Evolutionary conservation across 1,140 invertebrate species (phyloP).

Genomic region (Nilaparvata lugens): DNA sequence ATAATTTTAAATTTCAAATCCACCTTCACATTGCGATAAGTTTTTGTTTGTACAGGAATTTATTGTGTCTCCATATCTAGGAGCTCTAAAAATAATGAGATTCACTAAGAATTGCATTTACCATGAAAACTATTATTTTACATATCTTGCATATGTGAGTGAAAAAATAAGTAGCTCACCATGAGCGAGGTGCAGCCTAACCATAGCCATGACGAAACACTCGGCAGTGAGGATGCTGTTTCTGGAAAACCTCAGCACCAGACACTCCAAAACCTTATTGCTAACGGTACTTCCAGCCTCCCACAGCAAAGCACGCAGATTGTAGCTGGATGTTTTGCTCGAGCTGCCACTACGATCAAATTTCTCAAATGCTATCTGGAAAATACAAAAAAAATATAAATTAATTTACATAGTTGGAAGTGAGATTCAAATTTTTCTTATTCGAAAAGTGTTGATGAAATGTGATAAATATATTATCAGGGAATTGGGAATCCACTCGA

Average conservation of each 20-base stretch:
- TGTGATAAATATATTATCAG: too few species aligned
- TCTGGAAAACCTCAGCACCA: slow-evolving; percentile 56
- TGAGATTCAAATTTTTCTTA: too few species aligned
- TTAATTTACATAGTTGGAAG: too few species aligned
- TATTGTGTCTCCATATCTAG: neutral
- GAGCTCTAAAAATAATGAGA: neutral
- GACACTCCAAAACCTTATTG: slow-evolving; percentile 65
- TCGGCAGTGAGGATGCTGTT: slow-evolving; percentile 49
- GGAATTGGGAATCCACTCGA: too few species aligned
- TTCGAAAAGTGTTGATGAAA: too few species aligned
- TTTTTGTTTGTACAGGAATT: neutral
- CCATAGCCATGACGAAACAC: slow-evolving; percentile 57
- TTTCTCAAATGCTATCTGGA: slow-evolving; percentile 48
- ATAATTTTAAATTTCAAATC: neutral
- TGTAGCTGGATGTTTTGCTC: slow-evolving; percentile 52
- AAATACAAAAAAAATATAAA: slow-evolving; percentile 20
- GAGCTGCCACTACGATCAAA: slow-evolving; percentile 44
- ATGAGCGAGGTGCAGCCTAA: slow-evolving; percentile 60
- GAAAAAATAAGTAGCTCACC: slow-evolving; percentile 37
- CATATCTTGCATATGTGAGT: neutral
- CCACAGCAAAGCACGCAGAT: slow-evolving; percentile 52
- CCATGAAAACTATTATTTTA: slow-evolving; percentile 8
- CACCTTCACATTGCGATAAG: neutral
- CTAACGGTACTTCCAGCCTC: slow-evolving; percentile 58
- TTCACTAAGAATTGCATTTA: too few species aligned